These are phyloP conservation scores for Sebastes nivosus DNA, from an alignment of 2,797 vertebrate species.

Conservation along the genomic window DNA sequence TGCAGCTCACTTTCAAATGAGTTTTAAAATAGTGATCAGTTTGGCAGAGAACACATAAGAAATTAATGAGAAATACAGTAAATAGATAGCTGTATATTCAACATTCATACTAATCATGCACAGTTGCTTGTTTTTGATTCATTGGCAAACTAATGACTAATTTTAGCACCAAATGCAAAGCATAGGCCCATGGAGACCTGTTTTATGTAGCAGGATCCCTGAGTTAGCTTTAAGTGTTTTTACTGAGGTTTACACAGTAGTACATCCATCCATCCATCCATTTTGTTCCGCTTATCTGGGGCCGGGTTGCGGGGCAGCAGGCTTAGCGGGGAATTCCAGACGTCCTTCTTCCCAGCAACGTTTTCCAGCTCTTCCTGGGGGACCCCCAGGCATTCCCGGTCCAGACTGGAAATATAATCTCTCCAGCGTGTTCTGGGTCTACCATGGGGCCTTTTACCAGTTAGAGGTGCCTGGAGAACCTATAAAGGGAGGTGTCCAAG, in stretches of 20 bases:
- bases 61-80: background rate
- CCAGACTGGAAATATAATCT: too few species aligned
- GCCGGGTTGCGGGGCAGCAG: too few species aligned
- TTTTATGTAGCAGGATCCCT: background rate
- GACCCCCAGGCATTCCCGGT: too few species aligned
- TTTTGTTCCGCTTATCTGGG: too few species aligned
- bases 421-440: too few species aligned
- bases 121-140: background rate
- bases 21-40: background rate
- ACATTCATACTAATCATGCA: background rate
- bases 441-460: too few species aligned
- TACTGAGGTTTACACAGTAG: background rate
- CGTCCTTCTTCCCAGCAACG: fast-evolving
- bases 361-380: too few species aligned
- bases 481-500: too few species aligned
- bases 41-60: background rate
- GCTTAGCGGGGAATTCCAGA: too few species aligned
- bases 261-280: too few species aligned
- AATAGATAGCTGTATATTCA: background rate
- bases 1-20: background rate
- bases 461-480: too few species aligned
- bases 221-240: background rate
- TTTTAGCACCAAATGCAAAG: conserved; percentile 6
- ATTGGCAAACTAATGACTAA: background rate
- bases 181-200: background rate